Base-by-base conservation (phyloP, 2,797 vertebrate species). In the Ctenopoma multispine region DNA sequence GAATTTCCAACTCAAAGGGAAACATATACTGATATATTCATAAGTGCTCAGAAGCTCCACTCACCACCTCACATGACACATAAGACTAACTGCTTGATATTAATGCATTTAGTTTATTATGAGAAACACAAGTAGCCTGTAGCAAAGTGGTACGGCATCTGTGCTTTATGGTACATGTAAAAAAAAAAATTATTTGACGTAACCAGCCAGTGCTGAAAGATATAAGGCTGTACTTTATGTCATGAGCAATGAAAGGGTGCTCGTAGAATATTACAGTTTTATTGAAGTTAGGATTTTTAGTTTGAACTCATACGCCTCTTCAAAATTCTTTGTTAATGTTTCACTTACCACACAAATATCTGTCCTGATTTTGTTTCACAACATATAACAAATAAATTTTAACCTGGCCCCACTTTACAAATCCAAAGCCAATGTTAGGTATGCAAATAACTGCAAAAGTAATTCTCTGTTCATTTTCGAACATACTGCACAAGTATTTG, bases 1-100 rank as follows among this genome's bases (percentile, higher is more conserved):
- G 63, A 87, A 90, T 93, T 92, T 90, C 82, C 88, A 11, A 4
- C 72, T 79, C 41, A 41, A 71, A 79, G 56, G 75, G 81, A 85
- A 90, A 89, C 53, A 63, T 67, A 58, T 56, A 82, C 82, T 38
- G 48, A 75, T 75, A 85, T 84, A 70, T 80, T 79, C 60, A 65
- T 72, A 78, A 84, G 82, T 78, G 84, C 85, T 86, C 34, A 44
- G 69, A 53, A 27, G 69, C 61, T 31, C 65, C 54, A 8, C 50
- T 72, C 59, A 21, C 58, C 13, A 24, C 29, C 29, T 18, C 50
- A 43, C 73, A 57, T 62, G 76, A 81, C 77, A 73, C 60, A 50
- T 58, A 46, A 64, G 44, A 83, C 64, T 34, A 58, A 58, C 44
- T 71, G 56, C 47, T 9, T 54, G 14, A 8, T 50, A 36, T 49